A percentile compares a stretch with the other conserved stretches of the same genome.
phyloP scores from a whole-genome alignment of 2,888 invertebrate species.

The Mimumesa dahlbomi region DNA sequence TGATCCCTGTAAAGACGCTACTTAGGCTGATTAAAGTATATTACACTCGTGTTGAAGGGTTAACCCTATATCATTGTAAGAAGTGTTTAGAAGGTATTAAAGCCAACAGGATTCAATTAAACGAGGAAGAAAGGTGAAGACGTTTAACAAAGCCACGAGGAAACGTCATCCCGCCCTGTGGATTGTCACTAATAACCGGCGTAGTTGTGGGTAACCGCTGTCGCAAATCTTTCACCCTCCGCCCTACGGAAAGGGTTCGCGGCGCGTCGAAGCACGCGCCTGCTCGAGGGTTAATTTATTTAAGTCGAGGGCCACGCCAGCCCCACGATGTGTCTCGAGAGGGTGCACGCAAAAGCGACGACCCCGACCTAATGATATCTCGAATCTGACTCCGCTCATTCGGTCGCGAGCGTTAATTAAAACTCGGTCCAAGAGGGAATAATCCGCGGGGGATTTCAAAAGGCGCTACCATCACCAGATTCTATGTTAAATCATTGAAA shows the following conservation, averaged over 20 bases:
- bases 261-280: slow-evolving; percentile 52
- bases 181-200: slow-evolving; percentile 40
- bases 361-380: slow-evolving; percentile 8
- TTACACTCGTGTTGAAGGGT: too few species aligned
- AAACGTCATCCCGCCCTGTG: slow-evolving; percentile 21
- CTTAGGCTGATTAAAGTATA: too few species aligned
- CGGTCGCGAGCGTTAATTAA: slow-evolving; percentile 34
- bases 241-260: slow-evolving; percentile 28
- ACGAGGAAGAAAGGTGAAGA: not conserved
- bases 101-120: slow-evolving; percentile 35
- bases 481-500: not conserved
- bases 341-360: slow-evolving; percentile 1
- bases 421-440: slow-evolving; percentile 6
- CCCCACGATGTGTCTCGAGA: slow-evolving; percentile 40
- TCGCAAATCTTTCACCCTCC: slow-evolving; percentile 4
- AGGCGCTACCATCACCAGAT: not conserved
- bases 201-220: slow-evolving; percentile 41
- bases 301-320: slow-evolving; percentile 37
- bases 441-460: not conserved
- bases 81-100: too few species aligned
- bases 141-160: not conserved
- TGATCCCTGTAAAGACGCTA: too few species aligned
- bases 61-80: too few species aligned
- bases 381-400: not conserved
- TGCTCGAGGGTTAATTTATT: slow-evolving; percentile 63